Evolutionary conservation across 2,797 vertebrate species (phyloP), one percentile per base, ranked within the genome.

Genomic region (Nyctibius grandis): DNA sequence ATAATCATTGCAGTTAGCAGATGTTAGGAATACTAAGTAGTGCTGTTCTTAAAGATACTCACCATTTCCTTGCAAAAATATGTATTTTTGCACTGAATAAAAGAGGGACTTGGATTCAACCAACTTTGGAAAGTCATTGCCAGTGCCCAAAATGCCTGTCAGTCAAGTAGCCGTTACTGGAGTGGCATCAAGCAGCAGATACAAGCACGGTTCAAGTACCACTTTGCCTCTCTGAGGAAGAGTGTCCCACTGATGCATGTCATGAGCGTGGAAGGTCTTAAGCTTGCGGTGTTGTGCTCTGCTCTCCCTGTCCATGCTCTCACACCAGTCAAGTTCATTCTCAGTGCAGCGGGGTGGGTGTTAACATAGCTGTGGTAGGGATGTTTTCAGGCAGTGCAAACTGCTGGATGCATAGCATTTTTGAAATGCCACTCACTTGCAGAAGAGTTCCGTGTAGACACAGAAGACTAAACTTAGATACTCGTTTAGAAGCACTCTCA

Each of bases 291-390:
- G 14, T 53, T 25, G 11, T 47, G 50, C 42, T 36, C 44, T 92
- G 56, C 9, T 0, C 48, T 44, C 65, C 25, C 15, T 38, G 44
- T 26, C 74, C 2, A 0, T 73, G 56, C 38, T 82, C 53, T 74
- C 34, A 23, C 61, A 78, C 11, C 33, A 13, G 72, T 38, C 78
- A 33, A 57, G 72, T 74, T 89, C 91, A 85, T 47, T 31, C 77
- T 68, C 86, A n/a, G 78, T 80, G 80, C 88, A 87, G 72, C 5
- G 2, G 63, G 33, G 19, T 77, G 69, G 83, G 74, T 93, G 75
- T 74, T 79, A 87, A 36, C 72, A 85, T 73, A 87, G 60, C 68
- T 85, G 84, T 40, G 88, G 83, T 44, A 33, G 48, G 80, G 50
- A 73, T 85, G 86, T 64, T 94, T 86, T 47, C 36, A 78, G 45